Base-by-base conservation (phyloP, 1,140 invertebrate species). In the Heliconius congener region DNA sequence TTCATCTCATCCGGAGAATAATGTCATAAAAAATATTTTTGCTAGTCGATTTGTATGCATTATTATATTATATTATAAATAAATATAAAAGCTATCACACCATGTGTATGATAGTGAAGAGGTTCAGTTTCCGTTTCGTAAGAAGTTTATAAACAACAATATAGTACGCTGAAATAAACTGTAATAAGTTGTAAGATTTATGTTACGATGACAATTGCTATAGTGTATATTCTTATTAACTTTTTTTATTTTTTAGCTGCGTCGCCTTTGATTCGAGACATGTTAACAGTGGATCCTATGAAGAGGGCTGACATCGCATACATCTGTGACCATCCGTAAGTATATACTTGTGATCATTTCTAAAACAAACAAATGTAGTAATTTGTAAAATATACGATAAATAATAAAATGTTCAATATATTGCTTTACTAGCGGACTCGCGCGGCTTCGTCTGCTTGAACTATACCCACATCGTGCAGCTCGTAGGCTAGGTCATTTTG, bases 251-350 rank as follows among this genome's bases (percentile, higher is more conserved):
- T 96, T 37, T 73, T 92, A 97, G 98, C 97, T 84, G 99, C 99
- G 9, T 99, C 99, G 18, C 97, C 98, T 52, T 95, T 99, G 27
- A 99, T 99, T 77, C 96, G 97, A 70, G 97, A 98, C 76, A 98
- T 99, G 97, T 95, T 99, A 76, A 98, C 98, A 1, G 98, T 99
- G 0, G 97, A 98, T 88, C 98, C 99, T 0, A 95, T 96, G 23
- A 96, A 97, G 87, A 95, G 99, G 85, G 98, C 99, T 8, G 98
- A 98, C 83, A 98, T 99, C 82, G 97, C 98, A 82, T 98, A 98
- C 90, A 99, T 99, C 60, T 99, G 99, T 89, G 96, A 96, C 34
- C 98, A 99, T 95, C 98, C 98, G 97, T 95, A 87, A 93, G 94
- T 81, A 74, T 73, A 72, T 72, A 19, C 8, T 16, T 74, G 18